These are phyloP conservation scores for Gavia stellata DNA, from an alignment of 2,113 vertebrate genomes.

Conservation along the genomic window DNA sequence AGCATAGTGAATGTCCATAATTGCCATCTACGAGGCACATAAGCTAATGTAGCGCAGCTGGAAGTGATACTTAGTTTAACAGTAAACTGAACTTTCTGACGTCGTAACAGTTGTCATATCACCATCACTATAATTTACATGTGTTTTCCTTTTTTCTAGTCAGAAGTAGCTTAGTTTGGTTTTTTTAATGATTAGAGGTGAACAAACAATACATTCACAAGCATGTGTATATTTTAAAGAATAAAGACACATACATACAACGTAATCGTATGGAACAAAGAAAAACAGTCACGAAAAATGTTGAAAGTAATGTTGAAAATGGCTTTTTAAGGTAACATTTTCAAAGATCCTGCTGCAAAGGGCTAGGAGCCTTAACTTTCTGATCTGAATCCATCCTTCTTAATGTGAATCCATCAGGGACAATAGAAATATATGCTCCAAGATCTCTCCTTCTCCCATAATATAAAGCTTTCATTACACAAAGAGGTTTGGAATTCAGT, in stretches of 20 bases:
- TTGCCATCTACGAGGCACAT: background rate
- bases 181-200: background rate
- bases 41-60: slow-evolving; percentile 29
- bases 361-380: background rate
- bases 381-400: background rate
- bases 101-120: background rate
- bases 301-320: background rate
- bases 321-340: background rate
- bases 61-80: slow-evolving; percentile 7
- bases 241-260: background rate
- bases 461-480: background rate
- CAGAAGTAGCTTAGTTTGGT: background rate
- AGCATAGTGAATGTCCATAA: slow-evolving; percentile 35
- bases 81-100: background rate
- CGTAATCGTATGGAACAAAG: background rate
- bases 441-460: background rate
- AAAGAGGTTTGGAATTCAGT: background rate
- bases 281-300: background rate
- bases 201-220: background rate
- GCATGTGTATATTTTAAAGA: background rate
- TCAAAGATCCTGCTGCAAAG: background rate
- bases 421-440: background rate
- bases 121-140: background rate
- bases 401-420: background rate
- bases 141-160: background rate